Conservation (phyloP, 2,797 vertebrate genomes). For the Rhabdomys pumilio region DNA sequence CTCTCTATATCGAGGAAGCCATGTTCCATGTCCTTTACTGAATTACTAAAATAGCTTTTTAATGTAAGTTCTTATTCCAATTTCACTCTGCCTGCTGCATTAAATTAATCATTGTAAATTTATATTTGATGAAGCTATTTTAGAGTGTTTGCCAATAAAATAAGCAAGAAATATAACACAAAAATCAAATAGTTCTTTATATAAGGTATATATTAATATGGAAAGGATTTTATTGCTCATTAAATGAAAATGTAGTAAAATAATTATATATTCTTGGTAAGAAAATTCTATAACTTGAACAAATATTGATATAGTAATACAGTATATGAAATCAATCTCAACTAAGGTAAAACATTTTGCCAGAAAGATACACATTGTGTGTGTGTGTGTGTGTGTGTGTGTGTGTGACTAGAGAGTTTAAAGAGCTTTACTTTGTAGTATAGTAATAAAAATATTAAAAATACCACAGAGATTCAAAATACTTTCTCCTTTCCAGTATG, state of each 20-base stretch:
- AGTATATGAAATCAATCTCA: neutral
- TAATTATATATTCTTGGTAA: slow-evolving; percentile 1
- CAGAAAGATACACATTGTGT: neutral
- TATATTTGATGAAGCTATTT: slow-evolving; percentile 75
- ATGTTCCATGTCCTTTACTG: slow-evolving; percentile 25
- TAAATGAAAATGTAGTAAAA: slow-evolving; percentile 57
- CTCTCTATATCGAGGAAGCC: slow-evolving; percentile 60
- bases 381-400: neutral
- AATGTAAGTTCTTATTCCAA: slow-evolving; percentile 52
- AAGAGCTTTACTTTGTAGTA: neutral
- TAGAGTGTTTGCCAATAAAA: slow-evolving; percentile 76
- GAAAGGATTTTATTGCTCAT: neutral
- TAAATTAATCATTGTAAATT: slow-evolving; percentile 78
- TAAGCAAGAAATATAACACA: slow-evolving; percentile 32
- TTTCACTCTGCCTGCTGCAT: slow-evolving; percentile 33
- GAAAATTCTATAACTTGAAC: slow-evolving; percentile 32
- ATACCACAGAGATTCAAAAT: slow-evolving; percentile 2
- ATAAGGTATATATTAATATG: neutral
- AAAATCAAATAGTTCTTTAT: slow-evolving; percentile 60
- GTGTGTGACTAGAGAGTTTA: neutral
- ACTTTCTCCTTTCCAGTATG: neutral
- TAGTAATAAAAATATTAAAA: neutral
- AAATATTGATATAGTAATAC: neutral
- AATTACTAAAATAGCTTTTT: slow-evolving; percentile 44
- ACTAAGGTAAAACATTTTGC: neutral